Base-by-base conservation (phyloP, 2,888 invertebrate genomes). In the Polyommatus icarus region DNA sequence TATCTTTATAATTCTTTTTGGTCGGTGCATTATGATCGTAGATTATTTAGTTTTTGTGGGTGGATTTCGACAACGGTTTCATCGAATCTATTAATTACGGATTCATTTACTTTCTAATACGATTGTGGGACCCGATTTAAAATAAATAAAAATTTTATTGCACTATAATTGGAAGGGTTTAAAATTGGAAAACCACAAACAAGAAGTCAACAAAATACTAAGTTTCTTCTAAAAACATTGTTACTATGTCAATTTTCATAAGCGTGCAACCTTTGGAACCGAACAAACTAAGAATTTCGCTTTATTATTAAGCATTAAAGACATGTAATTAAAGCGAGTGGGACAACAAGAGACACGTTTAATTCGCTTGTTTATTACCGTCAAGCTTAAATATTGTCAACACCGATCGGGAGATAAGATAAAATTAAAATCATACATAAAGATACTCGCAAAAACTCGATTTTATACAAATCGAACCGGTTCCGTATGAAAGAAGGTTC, bases 381-480 rank as follows among this genome's bases (percentile, higher is more conserved):
- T 46, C 40, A 40, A 10, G 20, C 46, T 73, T 29, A 54, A 50
- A 24, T 75, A 75, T 54, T 75, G 75, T 75, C 75, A 75, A 75
- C 75, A 75, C 75, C 77, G 76, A 76, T 67, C 57, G 12, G 50
- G 76, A 71, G 71, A 76, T 76, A 77, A 85, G 84, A 84, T 84
- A 84, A 86, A 85, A 82, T 84, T 86, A 84, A 85, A 82, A 80
- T 81, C 82, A 77, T 75, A 81, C 83, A 85, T 81, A 84, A 84
- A 84, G 83, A 84, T 81, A 80, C 78, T 76, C 29, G 76, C 79
- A 80, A 79, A 82, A 82, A 83, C 80, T 79, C 73, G 78, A 85
- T 82, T 83, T 82, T 80, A 83, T 84, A 84, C 87, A 90, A 89
- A 91, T 89, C 87, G 86, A 86, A 91, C 91, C 88, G 88, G 91